Evolutionary conservation across 1,140 invertebrate species (phyloP), one percentile per base, ranked within the genome.

Genomic region (Hydropsyche tenuis): DNA sequence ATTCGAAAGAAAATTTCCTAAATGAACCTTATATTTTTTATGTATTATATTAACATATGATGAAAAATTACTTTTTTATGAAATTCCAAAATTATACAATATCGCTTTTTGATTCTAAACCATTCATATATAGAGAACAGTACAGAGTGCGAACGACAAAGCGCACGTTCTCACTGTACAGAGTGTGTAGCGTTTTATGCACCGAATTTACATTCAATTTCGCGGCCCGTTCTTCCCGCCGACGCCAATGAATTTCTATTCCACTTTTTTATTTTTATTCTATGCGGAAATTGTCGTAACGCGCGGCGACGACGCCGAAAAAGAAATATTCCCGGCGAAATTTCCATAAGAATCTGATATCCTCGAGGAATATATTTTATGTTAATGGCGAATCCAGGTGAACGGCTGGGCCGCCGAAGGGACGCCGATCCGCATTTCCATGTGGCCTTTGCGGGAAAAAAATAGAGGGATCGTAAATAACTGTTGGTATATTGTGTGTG

Each of bases 281-380:
- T 48, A 27, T 51, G 23, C 48, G 51, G 60, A 75, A 66, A 73
- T 69, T 69, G 66, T 66, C 64, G 64, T 68, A 46, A 68, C 66
- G 25, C 42, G 18, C 16, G 27, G 22, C 22, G 22, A 18, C 46
- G 7, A 16, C 46, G n/a, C 51, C 51, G 16, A 20, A 72, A 75
- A 75, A 37, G 70, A 75, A 72, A 72, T 72, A 69, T 75, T 75
- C 69, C 73, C 51, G 23, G 48, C 4, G 53, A 51, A 72, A 73
- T 75, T 75, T 73, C 51, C 70, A 75, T 73, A 75, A 46, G 74
- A 75, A 75, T 75, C 74, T 73, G 37, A 73, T 75, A 75, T 73
- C 46, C 70, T 53, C 65, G 18, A 45, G 53, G 60, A 72, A 75
- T 65, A 66, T 65, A 73, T 73, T 37, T 66, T 48, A 51, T 73